Percentiles rank a stretch among this genome's conserved stretches.
Conservation (phyloP, 2,888 invertebrate genomes). For the Isotomurus palustris region DNA sequence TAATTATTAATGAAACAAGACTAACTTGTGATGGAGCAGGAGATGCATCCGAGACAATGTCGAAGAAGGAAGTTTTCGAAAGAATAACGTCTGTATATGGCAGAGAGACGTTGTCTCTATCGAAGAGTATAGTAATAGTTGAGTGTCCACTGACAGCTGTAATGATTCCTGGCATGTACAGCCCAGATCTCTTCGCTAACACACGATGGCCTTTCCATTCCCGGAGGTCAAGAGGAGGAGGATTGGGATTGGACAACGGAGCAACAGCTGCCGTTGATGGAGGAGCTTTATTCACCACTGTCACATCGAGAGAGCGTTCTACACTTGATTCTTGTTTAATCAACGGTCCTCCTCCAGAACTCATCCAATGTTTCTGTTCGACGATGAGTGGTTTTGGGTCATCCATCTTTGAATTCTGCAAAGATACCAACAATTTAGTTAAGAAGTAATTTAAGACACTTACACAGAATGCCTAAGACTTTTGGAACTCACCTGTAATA, state of each 20-base stretch:
- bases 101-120: conserved; percentile 40
- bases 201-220: conserved; percentile 93
- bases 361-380: no score
- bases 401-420: conserved; percentile 17
- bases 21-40: conserved; percentile 54
- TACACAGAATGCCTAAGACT: no score
- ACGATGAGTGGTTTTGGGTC: neutral
- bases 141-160: conserved; percentile 50
- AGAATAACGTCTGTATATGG: conserved; percentile 41
- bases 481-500: conserved; percentile 35
- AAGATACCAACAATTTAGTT: neutral
- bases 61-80: conserved; percentile 54
- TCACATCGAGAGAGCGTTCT: no score
- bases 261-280: neutral
- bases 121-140: conserved; percentile 44
- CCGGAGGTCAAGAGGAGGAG: conserved; percentile 64
- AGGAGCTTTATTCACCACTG: no score
- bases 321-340: no score
- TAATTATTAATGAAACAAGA: neutral
- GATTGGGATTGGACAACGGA: conserved; percentile 3
- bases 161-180: conserved; percentile 84
- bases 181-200: conserved; percentile 74
- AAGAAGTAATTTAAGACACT: neutral
- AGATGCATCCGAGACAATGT: conserved; percentile 88
- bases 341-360: no score